Percentiles rank a stretch among this genome's conserved stretches.
These are phyloP conservation scores for Tortricodes alternella DNA, from an alignment of 2,888 invertebrate genomes.

Conservation along the genomic window DNA sequence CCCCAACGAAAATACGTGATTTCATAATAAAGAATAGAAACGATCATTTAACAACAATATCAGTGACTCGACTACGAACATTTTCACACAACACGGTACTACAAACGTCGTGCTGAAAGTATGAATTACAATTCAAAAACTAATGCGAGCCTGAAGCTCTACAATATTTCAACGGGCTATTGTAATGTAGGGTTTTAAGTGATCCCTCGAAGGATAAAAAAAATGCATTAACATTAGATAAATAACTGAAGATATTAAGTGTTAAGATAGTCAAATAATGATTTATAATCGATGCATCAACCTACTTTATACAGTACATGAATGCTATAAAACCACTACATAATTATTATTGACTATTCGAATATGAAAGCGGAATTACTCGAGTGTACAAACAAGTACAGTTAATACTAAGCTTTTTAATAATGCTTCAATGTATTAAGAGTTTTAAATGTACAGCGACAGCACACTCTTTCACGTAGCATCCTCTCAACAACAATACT, in stretches of 20 bases:
- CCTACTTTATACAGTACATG: constrained; percentile 30
- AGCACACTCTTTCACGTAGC: constrained; percentile 26
- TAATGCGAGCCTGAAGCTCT: too few species aligned
- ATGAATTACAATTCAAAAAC: too few species aligned
- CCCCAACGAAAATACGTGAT: too few species aligned
- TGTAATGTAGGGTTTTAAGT: too few species aligned
- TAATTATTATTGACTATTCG: constrained; percentile 22
- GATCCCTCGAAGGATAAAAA: background rate
- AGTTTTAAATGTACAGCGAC: constrained; percentile 28
- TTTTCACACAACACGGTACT: too few species aligned
- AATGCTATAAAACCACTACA: constrained; percentile 31
- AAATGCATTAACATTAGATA: background rate
- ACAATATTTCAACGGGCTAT: too few species aligned
- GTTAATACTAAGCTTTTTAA: constrained; percentile 22
- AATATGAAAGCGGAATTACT: constrained; percentile 31
- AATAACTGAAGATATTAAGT: background rate
- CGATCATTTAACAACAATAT: too few species aligned
- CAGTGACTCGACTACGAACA: too few species aligned
- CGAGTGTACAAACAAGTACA: constrained; percentile 24
- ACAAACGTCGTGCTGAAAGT: too few species aligned
- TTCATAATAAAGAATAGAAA: too few species aligned
- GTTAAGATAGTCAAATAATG: background rate
- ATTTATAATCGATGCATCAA: constrained; percentile 10
- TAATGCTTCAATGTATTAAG: constrained; percentile 25
- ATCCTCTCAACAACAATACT: constrained; percentile 10